Evolutionary conservation across 2,888 invertebrate species (phyloP).

Genomic region (Eristalis arbustorum): DNA sequence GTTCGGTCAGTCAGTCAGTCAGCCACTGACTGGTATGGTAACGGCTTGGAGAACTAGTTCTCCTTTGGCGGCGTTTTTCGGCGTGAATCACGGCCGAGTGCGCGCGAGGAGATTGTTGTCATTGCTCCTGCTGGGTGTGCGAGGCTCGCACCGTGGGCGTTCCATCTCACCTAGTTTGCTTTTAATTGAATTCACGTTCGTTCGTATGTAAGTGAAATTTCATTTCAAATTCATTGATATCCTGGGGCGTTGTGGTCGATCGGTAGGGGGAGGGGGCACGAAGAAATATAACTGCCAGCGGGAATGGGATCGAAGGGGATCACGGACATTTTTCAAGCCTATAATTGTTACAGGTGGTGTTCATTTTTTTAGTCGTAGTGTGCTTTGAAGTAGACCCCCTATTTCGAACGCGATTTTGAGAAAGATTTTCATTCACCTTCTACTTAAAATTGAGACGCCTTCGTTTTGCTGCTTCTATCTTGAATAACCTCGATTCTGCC

Average conservation of each 20-base stretch:
- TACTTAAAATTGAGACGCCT: no score
- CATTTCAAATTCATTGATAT: background rate
- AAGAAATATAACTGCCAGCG: background rate
- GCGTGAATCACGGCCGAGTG: background rate
- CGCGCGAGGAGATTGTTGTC: background rate
- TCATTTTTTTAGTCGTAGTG: no score
- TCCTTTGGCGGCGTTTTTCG: background rate
- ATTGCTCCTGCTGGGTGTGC: background rate
- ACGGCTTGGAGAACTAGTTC: constrained; percentile 4
- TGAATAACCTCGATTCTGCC: no score
- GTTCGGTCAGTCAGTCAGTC: constrained; percentile 14
- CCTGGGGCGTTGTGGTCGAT: background rate
- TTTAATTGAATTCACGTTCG: background rate
- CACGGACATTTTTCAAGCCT: background rate
- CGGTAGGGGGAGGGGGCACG: background rate
- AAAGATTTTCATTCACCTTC: no score
- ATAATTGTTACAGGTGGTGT: background rate
- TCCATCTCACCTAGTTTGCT: background rate
- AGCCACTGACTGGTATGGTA: background rate
- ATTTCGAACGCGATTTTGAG: no score
- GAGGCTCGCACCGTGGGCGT: background rate
- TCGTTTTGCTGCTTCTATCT: no score
- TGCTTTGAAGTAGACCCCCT: no score
- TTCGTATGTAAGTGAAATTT: background rate
- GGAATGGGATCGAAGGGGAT: background rate